Percentiles rank a stretch among this genome's conserved stretches.
Conservation (phyloP, 2,113 vertebrate species). For the Chinchilla lanigera region DNA sequence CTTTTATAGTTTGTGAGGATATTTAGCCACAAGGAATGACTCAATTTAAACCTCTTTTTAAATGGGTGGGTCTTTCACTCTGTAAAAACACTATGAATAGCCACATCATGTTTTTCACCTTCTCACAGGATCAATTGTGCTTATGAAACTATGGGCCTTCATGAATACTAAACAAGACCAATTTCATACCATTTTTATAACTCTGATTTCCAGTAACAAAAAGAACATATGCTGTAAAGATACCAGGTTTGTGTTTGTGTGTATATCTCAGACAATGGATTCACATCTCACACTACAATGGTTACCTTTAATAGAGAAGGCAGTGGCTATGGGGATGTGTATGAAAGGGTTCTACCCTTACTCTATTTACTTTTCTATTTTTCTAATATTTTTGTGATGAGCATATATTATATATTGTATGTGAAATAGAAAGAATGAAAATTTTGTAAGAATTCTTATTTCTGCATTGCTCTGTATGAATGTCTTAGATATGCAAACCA, state of each 20-base stretch:
- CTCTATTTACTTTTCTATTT: neutral
- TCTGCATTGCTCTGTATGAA: neutral
- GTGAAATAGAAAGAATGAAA: conserved; percentile 21
- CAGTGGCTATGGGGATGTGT: accelerated
- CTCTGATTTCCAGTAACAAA: neutral
- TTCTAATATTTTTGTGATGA: conserved; percentile 15
- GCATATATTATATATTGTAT: neutral
- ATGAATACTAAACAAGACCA: neutral
- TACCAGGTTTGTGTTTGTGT: neutral
- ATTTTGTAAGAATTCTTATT: neutral
- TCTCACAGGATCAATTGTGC: neutral
- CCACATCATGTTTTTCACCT: neutral
- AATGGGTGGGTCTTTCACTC: neutral
- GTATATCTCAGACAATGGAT: neutral
- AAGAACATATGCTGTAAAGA: neutral
- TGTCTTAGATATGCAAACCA: neutral
- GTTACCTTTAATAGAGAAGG: neutral
- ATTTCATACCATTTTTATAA: conserved; percentile 1
- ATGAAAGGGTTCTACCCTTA: neutral
- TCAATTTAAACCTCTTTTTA: neutral
- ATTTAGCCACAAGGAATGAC: neutral
- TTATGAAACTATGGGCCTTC: neutral
- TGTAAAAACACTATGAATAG: neutral
- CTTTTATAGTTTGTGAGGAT: neutral
- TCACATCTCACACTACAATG: neutral